Evolutionary conservation across 2,888 invertebrate genomes (phyloP), one percentile per base, ranked within the genome.

Genomic region (Nasonovia ribisnigri): DNA sequence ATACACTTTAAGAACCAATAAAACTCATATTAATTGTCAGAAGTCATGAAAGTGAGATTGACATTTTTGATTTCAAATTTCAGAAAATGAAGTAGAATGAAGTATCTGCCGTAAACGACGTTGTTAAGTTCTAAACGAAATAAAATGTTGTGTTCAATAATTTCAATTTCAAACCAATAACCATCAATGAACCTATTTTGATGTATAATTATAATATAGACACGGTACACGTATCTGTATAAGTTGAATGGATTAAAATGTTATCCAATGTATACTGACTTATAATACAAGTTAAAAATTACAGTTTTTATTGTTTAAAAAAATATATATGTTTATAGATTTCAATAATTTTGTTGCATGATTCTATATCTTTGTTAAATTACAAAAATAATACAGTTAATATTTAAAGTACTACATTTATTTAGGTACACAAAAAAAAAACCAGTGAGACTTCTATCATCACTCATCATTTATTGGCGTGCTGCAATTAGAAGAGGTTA

Each of bases 1-100:
- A 77, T 77, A 77, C 16, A 77, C 77, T 77, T 77, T 36, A 77
- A 77, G 36, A 77, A 77, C 77, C 20, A 77, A 77, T 77, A 77
- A 36, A 77, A 77, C 20, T 8, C 36, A 77, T 36, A 77, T 77
- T 77, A 77, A 77, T 77, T 77, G 16, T 20, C 20, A 4, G 5
- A 36, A 77, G 77, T 36, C 77, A 8, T 77, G 20, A 77, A 36
- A 77, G 36, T 36, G 8, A 36, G 20, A 77, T 77, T 77, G 77
- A 16, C 36, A 36, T 13, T 77, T 36, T 77, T 77, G 5, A 77
- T 77, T 36, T 13, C 36, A 36, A 36, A 77, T 77, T 77, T 36
- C n/a, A 77, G 36, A 36, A 36, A 36, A 36, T 36, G 20, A 77
- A 36, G 20, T 36, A 2, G n/a, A n/a, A n/a, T n/a, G n/a, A n/a